Conservation (phyloP, 1,140 invertebrate species). For the Danaus melanippus region DNA sequence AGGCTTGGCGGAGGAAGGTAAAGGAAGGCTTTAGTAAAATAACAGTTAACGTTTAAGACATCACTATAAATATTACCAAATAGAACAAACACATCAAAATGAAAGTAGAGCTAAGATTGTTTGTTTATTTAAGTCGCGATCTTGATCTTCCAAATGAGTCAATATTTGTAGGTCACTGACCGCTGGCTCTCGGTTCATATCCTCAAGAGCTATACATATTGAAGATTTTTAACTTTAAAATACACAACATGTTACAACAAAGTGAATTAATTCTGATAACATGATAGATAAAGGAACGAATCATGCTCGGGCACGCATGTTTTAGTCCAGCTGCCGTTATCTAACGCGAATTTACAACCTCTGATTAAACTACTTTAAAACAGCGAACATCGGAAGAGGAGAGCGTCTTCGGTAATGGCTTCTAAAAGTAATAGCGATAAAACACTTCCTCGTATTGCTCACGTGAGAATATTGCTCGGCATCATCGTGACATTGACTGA, state of each 20-base stretch:
- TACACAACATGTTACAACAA: slow-evolving; percentile 9
- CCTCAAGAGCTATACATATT: no score
- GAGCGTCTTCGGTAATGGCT: slow-evolving; percentile 52
- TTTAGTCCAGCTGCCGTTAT: slow-evolving; percentile 46
- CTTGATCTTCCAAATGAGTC: slow-evolving; percentile 32
- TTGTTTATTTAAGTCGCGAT: slow-evolving; percentile 14
- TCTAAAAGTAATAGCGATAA: slow-evolving; percentile 58
- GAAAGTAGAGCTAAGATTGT: no score
- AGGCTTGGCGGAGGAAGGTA: slow-evolving; percentile 8
- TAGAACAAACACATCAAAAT: no score
- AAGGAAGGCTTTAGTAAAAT: no score
- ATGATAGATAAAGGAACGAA: slow-evolving; percentile 46
- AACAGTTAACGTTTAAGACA: no score
- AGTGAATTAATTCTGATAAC: slow-evolving; percentile 29
- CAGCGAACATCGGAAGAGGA: slow-evolving; percentile 35
- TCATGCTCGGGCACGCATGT: slow-evolving; percentile 45
- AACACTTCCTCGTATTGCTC: slow-evolving; percentile 54
- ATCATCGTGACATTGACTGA: slow-evolving; percentile 53
- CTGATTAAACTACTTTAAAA: slow-evolving; percentile 56
- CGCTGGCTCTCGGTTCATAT: slow-evolving; percentile 6
- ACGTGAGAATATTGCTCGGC: slow-evolving; percentile 49
- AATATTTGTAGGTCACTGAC: slow-evolving; percentile 57
- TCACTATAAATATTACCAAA: no score
- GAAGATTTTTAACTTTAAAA: no score
- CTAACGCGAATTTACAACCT: slow-evolving; percentile 57